Evolutionary conservation across 2,888 invertebrate species (phyloP), one percentile per base, ranked within the genome.

Genomic region (Imbricaverruca yamaguchii): DNA sequence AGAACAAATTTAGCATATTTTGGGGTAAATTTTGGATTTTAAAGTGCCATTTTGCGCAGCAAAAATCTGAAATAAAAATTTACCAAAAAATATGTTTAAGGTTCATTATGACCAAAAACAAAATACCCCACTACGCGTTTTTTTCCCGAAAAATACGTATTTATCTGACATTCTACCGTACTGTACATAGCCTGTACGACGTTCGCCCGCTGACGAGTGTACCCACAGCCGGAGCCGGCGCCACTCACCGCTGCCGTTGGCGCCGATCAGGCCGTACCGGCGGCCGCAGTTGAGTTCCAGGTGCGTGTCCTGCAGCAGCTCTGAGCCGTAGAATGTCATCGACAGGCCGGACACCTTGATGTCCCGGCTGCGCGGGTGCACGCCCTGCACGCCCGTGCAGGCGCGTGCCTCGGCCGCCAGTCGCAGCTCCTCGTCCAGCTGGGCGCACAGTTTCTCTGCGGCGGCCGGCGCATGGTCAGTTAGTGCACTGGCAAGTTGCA

Each of bases 211-310:
- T 4, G 39, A 39, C 39, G 39, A 39, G 39, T 39, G 39, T 39
- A 39, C 39, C 1, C 39, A 39, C 39, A 39, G 39, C 39, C 61
- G 61, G 61, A 0, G 61, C 15, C 61, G 61, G 61, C 61, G 18
- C 39, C 21, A 25, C 81, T 86, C 88, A 90, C 98, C 98, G 87
- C 96, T 95, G 84, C 99, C 99, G 88, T 99, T 99, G n/a, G 95
- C 90, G 81, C 99, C 99, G 85, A 99, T 92, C 15, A 99, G 90
- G 85, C 98, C 99, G 87, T 99, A 99, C 85, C 98, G 91, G 84
- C 98, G 91, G 0, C 98, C 98, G 88, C 96, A 96, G 89, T 98
- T 99, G 88, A 99, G 91, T 89, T 99, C 99, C 59, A 99, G 90
- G 88, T 94, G 92, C 2, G 98, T 97, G 87, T 99, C 99, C 86